Conservation (phyloP, 1,140 invertebrate genomes). For the Coboldia fuscipes region DNA sequence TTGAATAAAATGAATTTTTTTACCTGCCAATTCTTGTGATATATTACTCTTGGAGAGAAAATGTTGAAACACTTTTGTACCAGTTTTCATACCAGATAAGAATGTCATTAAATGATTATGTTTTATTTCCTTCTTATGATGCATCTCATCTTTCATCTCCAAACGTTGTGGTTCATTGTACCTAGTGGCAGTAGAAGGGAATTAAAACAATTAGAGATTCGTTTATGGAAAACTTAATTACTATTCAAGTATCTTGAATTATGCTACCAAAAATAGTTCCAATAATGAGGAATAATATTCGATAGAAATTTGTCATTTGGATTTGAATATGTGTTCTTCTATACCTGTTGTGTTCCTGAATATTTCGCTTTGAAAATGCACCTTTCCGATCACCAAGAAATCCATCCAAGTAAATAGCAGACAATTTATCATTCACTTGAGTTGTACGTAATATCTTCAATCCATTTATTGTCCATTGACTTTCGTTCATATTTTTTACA, state of each 20-base stretch:
- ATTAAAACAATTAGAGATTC: background rate
- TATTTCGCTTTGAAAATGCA: conserved; percentile 20
- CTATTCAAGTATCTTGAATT: no score
- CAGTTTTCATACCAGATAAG: conserved; percentile 31
- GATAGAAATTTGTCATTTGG: background rate
- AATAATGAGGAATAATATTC: no score
- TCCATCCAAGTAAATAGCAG: conserved; percentile 19
- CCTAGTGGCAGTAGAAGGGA: conserved; percentile 7
- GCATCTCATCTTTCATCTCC: conserved; percentile 17
- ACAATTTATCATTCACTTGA: conserved; percentile 18
- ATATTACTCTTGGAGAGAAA: conserved; percentile 34
- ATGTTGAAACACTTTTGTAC: conserved; percentile 38
- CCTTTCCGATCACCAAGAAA: conserved; percentile 20
- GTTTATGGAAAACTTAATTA: no score
- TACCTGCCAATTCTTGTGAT: conserved; percentile 29
- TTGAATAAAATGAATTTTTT: conserved; percentile 1
- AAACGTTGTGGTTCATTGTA: conserved; percentile 20
- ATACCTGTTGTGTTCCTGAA: conserved; percentile 22
- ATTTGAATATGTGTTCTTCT: background rate
- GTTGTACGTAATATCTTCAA: conserved; percentile 19
- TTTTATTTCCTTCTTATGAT: conserved; percentile 23
- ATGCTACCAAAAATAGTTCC: no score
- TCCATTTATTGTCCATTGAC: conserved; percentile 20
- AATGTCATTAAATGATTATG: conserved; percentile 33
- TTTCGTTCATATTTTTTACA: conserved; percentile 28